These are phyloP conservation scores for Chaenocephalus aceratus DNA, from an alignment of 2,113 vertebrate genomes.

Conservation along the genomic window DNA sequence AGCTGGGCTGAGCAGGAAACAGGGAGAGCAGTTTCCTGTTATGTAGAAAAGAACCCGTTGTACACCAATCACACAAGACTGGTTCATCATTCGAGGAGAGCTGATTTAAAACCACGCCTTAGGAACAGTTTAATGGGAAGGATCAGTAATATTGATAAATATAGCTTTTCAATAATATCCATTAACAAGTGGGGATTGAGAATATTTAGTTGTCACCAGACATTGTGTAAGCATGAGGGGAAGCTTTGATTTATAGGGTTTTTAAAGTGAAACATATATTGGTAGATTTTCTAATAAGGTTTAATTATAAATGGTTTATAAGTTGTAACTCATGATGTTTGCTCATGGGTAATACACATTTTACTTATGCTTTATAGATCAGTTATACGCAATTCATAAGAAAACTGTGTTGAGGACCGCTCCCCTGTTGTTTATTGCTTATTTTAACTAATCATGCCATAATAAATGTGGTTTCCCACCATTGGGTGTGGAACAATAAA, in stretches of 20 bases:
- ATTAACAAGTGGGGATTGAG: background rate
- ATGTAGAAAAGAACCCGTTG: conserved; percentile 87
- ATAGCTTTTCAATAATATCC: background rate
- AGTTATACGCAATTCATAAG: background rate
- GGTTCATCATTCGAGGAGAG: conserved; percentile 41
- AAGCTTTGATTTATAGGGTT: background rate
- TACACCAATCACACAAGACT: conserved; percentile 86
- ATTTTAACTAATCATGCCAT: background rate
- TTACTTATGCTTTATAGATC: background rate
- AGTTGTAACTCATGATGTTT: background rate
- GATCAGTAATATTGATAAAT: background rate
- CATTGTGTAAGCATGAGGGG: background rate
- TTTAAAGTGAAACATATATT: background rate
- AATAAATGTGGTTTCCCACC: background rate
- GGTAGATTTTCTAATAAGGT: background rate
- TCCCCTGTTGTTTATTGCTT: background rate
- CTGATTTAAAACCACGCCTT: conserved; percentile 7
- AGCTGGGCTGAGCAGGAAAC: conserved; percentile 94
- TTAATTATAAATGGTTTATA: background rate
- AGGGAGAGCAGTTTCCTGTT: conserved; percentile 97
- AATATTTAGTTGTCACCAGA: background rate
- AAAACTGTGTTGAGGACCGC: background rate
- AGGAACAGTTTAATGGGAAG: background rate
- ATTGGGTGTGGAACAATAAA: background rate
- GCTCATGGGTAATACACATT: background rate